Evolutionary conservation across 2,113 vertebrate species (phyloP).

Genomic region (Nematolebias whitei): DNA sequence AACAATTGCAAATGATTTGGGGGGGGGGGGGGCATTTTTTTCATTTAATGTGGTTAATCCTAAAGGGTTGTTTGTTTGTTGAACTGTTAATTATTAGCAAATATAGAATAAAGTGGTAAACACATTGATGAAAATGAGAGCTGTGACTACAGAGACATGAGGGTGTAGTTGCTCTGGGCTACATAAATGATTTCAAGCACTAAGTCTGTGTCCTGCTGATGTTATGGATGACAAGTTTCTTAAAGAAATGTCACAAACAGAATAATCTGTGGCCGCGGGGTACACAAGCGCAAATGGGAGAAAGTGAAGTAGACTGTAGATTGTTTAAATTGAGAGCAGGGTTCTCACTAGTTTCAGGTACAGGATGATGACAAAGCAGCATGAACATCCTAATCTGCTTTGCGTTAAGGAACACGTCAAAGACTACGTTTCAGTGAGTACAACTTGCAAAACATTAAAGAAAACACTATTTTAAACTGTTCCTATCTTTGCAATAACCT

Average conservation of each 20-base stretch:
- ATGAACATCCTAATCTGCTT: conserved; percentile 36
- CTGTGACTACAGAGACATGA: neutral
- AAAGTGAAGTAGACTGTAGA: conserved; percentile 2
- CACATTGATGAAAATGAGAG: neutral
- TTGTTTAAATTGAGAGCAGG: conserved; percentile 10
- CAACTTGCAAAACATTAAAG: conserved; percentile 38
- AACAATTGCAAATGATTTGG: conserved; percentile 14
- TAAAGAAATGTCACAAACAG: conserved; percentile 45
- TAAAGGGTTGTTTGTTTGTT: conserved; percentile 2
- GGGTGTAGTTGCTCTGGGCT: conserved; percentile 30
- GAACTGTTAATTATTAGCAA: conserved; percentile 16
- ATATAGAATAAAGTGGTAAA: conserved; percentile 11
- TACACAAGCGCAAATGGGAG: conserved; percentile 3
- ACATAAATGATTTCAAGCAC: conserved; percentile 31
- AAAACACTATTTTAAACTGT: neutral
- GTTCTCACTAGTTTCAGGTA: conserved; percentile 35
- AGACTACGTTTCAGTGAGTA: conserved; percentile 21
- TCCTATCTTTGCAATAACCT: neutral
- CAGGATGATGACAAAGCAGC: conserved; percentile 34
- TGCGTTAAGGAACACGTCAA: conserved; percentile 43
- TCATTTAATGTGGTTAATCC: neutral
- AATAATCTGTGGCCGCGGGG: conserved; percentile 34
- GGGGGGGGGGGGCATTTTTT: no score
- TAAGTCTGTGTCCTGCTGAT: conserved; percentile 38
- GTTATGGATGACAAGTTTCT: conserved; percentile 38